phyloP scores from a whole-genome alignment of 2,113 vertebrate species.

The Microcebus jonahi region DNA sequence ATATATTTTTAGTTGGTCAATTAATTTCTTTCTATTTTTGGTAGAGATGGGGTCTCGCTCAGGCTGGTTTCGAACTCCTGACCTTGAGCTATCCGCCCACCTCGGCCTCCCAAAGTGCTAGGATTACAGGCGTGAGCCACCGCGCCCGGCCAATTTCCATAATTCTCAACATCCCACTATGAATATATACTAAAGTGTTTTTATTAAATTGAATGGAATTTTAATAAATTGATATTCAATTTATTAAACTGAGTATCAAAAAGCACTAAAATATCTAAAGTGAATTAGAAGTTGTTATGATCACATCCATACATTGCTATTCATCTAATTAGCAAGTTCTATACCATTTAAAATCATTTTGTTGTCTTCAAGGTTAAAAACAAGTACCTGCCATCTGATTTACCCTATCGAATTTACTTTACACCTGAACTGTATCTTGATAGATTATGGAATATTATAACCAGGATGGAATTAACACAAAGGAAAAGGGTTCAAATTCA shows the following conservation, averaged over 20 bases:
- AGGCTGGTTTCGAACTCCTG: too few species aligned
- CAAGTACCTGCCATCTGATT: background rate
- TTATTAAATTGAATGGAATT: background rate
- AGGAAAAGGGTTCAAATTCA: background rate
- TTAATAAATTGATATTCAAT: too few species aligned
- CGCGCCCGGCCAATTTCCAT: too few species aligned
- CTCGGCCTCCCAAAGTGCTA: too few species aligned
- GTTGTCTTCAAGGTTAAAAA: background rate
- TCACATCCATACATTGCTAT: background rate
- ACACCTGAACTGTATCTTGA: background rate
- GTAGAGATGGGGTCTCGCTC: too few species aligned
- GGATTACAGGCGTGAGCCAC: too few species aligned
- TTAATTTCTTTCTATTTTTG: too few species aligned
- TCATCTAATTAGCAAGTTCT: background rate
- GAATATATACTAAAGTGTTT: background rate
- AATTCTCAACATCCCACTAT: background rate
- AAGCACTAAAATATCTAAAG: conserved; percentile 4
- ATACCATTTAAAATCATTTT: background rate
- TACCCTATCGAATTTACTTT: background rate
- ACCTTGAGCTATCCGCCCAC: too few species aligned
- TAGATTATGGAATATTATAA: background rate
- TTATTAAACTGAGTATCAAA: background rate
- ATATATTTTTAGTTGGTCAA: too few species aligned
- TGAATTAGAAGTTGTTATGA: background rate
- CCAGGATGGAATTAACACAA: background rate